Evolutionary conservation across 2,797 vertebrate species (phyloP).

Genomic region (Syndactyla subalaris): DNA sequence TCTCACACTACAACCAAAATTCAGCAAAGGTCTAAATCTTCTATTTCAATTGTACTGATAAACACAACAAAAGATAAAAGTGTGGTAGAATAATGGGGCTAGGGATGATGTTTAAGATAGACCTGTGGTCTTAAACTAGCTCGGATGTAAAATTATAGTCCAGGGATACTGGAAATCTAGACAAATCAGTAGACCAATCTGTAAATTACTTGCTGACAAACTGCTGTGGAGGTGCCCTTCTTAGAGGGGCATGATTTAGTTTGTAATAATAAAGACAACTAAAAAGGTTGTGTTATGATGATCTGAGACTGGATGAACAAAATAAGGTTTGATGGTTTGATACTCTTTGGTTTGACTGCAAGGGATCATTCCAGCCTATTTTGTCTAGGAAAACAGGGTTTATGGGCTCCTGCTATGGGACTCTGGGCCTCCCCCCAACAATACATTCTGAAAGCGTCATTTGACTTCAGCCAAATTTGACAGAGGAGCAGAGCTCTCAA

Average conservation of each 20-base stretch:
- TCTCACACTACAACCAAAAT: background rate
- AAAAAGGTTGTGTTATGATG: background rate
- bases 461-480: background rate
- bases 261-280: background rate
- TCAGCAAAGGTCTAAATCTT: background rate
- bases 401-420: background rate
- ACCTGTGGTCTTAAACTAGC: background rate
- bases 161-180: background rate
- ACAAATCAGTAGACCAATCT: background rate
- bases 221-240: background rate
- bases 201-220: background rate
- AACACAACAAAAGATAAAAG: background rate
- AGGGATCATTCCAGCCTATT: background rate
- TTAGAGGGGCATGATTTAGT: rapidly evolving
- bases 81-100: background rate
- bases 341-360: background rate
- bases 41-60: background rate
- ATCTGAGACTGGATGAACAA: background rate
- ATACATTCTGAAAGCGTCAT: background rate
- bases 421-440: background rate
- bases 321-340: background rate
- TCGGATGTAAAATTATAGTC: background rate
- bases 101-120: background rate
- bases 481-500: background rate
- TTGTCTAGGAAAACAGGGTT: background rate